Base-by-base conservation (phyloP, 64 coral and sea anemone genomes). In the Pachyseris speciosa region DNA sequence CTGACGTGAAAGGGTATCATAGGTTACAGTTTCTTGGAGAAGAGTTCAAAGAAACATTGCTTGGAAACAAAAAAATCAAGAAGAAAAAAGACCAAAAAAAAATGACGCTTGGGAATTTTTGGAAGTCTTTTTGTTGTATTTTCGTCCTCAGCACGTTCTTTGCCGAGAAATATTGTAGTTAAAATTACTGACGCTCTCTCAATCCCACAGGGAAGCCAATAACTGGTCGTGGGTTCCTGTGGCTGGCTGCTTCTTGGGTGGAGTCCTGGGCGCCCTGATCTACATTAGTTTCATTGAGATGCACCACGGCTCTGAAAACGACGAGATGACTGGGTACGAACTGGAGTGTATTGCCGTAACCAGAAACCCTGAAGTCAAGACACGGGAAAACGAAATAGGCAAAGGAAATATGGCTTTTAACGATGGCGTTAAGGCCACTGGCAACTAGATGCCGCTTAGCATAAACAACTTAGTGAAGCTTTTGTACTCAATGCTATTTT, bases 191-290 rank as follows among this genome's bases (percentile, higher is more conserved):
- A 67, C 26, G 7, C n/a, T n/a, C 13, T 1, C 64, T 32, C n/a
- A 34, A 67, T 34, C 31, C 43, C 2, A 67, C 37, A 94, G 92
- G 29, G 86, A 4, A 19, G 37, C 49, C 36, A 74, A 90, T 40
- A 78, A 94, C 36, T 94, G 93, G 93, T 74, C 86, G 2, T 94
- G 93, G 93, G 80, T 94, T 3, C 93, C 93, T 43, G 78, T 94
- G 30, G 65, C 86, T 0, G 93, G 78, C 17, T 53, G 93, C 44
- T 30, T 94, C 19, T 4, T 85, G 26, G 93, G 93, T 16, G 93
- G 93, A 69, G 80, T 86, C 0, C 1, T 90, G 24, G 93, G 93
- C 2, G 87, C 87, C 8, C 38, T 94, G 4, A 5, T 85, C 7
- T 94, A 94, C 52, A 9, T 94, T n/a, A 32, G 41, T 9, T 63